phyloP scores from a whole-genome alignment of 2,888 invertebrate species.

The Parochlus steinenii region DNA sequence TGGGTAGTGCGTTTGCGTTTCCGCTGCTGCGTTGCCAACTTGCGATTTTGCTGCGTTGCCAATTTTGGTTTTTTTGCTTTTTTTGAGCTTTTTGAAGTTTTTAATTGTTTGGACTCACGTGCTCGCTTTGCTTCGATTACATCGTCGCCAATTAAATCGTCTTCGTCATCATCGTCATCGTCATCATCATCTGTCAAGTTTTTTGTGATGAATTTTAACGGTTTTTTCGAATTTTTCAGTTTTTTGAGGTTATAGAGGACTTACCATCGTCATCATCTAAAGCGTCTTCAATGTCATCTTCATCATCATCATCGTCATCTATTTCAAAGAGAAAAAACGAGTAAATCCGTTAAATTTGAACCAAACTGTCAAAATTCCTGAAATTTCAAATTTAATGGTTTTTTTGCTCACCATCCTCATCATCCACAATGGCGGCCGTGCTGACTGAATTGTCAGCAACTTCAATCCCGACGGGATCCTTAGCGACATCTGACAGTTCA shows the following conservation, averaged over 20 bases:
- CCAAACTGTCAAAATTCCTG: too few relatives aligned
- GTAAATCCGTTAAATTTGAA: slow-evolving; percentile 4
- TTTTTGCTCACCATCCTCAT: slow-evolving; percentile 9
- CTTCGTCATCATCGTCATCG: slow-evolving; percentile 37
- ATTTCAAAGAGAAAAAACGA: not conserved
- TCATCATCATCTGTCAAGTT: slow-evolving; percentile 1
- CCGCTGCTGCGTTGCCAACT: slow-evolving; percentile 29
- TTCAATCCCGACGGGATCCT: slow-evolving; percentile 8
- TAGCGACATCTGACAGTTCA: too few relatives aligned
- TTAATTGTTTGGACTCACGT: slow-evolving; percentile 65
- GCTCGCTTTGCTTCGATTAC: slow-evolving; percentile 51
- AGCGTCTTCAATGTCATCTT: slow-evolving; percentile 48
- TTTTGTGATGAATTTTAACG: not conserved
- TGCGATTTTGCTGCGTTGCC: slow-evolving; percentile 35
- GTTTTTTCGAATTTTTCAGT: too few relatives aligned
- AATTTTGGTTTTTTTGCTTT: slow-evolving; percentile 30
- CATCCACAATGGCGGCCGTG: slow-evolving; percentile 7
- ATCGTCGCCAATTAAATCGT: slow-evolving; percentile 44
- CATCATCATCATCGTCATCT: slow-evolving; percentile 33
- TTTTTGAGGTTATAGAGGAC: not conserved
- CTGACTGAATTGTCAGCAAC: slow-evolving; percentile 8
- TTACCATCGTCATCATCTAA: slow-evolving; percentile 40
- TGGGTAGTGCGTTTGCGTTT: slow-evolving; percentile 28
- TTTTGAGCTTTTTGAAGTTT: slow-evolving; percentile 29
- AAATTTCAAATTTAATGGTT: too few relatives aligned